Conservation (phyloP, 2,888 invertebrate species). For the Meghimatium bilineatum region DNA sequence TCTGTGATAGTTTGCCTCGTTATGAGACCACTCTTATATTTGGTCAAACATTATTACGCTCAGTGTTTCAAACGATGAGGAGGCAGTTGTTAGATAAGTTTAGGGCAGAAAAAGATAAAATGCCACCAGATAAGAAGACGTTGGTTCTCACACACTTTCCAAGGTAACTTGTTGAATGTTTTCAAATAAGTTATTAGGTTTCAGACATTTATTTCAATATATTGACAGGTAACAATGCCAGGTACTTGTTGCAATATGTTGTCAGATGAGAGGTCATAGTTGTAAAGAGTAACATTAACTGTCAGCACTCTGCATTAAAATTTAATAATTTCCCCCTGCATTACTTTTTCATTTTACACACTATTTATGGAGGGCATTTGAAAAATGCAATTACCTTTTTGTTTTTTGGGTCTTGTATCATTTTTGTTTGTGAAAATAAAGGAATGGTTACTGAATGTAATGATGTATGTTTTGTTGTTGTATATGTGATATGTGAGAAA, state of each 20-base stretch:
- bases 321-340: too few relatives aligned
- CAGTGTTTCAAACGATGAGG: conserved; percentile 89
- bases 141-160: conserved; percentile 93
- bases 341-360: too few relatives aligned
- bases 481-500: too few relatives aligned
- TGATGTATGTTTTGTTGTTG: too few relatives aligned
- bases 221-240: neutral
- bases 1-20: conserved; percentile 93
- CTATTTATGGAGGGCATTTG: too few relatives aligned
- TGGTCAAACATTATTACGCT: conserved; percentile 89
- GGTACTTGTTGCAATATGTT: neutral
- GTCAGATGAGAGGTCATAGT: neutral
- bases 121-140: conserved; percentile 89
- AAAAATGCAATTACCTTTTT: too few relatives aligned
- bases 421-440: too few relatives aligned
- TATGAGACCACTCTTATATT: conserved; percentile 94
- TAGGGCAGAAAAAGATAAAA: conserved; percentile 90
- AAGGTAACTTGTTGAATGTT: conserved; percentile 76
- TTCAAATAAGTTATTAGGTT: neutral
- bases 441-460: too few relatives aligned
- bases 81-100: conserved; percentile 94
- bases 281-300: too few relatives aligned
- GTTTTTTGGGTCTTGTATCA: too few relatives aligned
- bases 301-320: too few relatives aligned
- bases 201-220: neutral